Base-by-base conservation (phyloP, 2,888 invertebrate genomes). In the Dione juno region DNA sequence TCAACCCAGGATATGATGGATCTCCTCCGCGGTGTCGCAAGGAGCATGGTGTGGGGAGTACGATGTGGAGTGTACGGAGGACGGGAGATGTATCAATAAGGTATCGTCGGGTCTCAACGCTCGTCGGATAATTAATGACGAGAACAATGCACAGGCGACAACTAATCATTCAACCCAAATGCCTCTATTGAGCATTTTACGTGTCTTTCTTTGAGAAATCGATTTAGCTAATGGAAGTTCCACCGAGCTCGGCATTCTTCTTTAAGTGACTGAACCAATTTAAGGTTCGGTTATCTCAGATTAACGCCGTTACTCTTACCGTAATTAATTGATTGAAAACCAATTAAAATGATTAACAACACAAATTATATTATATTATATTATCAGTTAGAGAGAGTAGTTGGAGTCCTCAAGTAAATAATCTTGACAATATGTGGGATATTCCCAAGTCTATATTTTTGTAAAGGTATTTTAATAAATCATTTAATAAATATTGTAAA, bases 51-150 rank as follows among this genome's bases (percentile, higher is more conserved):
- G 28, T 28, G 28, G 3, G 28, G 28, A 5, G 5, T 2, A 57
- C 41, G 35, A n/a, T n/a, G n/a, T n/a, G n/a, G n/a, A n/a, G n/a
- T n/a, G n/a, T n/a, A n/a, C 28, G 28, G 28, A 5, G 5, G 28
- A 57, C 41, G 35, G 37, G 69, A 58, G 71, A 73, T 69, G 73
- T 73, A 66, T 71, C 73, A 73, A 71, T 73, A 69, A 73, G 53
- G 66, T 66, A 69, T 66, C 63, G 67, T 64, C 59, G 67, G 57
- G 43, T 37, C 16, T 16, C 66, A 52, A 57, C 68, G 68, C 63
- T 66, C 66, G 41, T 71, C 66, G 66, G 61, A 69, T 74, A 74
- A 74, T 71, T 67, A 71, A 69, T 71, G 69, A 69, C 21, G 50
- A 21, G 64, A 65, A 72, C 72, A 72, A 72, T 67, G 52, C 54